These are phyloP conservation scores for Diachasma alloeum DNA, from an alignment of 1,140 invertebrate species.

Conservation along the genomic window DNA sequence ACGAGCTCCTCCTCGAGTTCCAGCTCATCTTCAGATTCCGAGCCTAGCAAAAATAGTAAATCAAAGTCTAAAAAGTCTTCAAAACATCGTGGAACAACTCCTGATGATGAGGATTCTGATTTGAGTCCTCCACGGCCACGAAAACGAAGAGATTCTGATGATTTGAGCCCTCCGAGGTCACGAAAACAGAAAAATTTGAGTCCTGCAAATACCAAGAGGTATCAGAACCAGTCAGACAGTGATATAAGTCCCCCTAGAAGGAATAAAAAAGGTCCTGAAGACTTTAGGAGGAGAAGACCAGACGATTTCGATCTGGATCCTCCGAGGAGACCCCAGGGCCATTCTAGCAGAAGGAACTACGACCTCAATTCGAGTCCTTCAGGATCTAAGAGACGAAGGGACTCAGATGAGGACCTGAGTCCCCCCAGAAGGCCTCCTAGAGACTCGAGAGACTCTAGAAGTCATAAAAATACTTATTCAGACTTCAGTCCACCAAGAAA, in stretches of 20 bases:
- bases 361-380: conserved; percentile 35
- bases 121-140: conserved; percentile 41
- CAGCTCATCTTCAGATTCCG: conserved; percentile 22
- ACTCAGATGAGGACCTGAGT: conserved; percentile 25
- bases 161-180: conserved; percentile 39
- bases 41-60: conserved; percentile 16
- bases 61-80: conserved; percentile 42
- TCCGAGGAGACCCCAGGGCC: conserved; percentile 17
- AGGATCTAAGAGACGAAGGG: conserved; percentile 43
- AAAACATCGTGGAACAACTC: conserved; percentile 22
- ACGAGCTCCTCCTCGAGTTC: conserved; percentile 23
- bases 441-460: neutral
- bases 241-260: conserved; percentile 36
- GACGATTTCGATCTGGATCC: conserved; percentile 43
- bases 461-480: conserved; percentile 16
- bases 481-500: conserved; percentile 37
- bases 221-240: neutral
- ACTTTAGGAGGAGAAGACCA: neutral
- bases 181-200: neutral
- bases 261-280: neutral
- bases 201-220: neutral
- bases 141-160: conserved; percentile 41
- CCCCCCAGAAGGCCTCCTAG: conserved; percentile 34
- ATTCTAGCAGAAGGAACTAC: neutral
- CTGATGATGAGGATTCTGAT: conserved; percentile 34